Conservation (phyloP, 37 sponge, comb jelly and placozoan genomes). For the Spongia lamella region DNA sequence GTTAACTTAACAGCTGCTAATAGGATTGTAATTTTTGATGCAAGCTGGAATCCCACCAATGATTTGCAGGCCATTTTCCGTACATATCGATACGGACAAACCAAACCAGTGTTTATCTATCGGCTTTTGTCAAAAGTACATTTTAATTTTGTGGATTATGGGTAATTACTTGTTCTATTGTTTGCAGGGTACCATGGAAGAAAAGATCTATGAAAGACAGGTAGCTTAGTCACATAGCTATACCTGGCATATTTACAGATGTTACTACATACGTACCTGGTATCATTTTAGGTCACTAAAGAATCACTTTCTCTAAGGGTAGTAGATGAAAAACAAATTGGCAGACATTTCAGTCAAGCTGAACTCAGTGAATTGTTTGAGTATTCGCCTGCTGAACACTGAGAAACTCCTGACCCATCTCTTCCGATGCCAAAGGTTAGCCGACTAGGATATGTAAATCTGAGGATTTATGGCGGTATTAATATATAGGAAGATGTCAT, state of each 20-base stretch:
- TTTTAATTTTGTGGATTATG: background rate
- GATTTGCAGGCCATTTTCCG: conserved; percentile 97
- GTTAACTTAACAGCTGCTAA: conserved; percentile 96
- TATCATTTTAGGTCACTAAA: conserved; percentile 61
- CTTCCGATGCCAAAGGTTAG: conserved; percentile 1
- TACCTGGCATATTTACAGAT: no score
- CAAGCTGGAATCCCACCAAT: conserved; percentile 96
- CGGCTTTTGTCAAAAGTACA: conserved; percentile 89
- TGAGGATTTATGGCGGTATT: conserved; percentile 7
- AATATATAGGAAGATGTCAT: conserved; percentile 68
- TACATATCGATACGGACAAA: conserved; percentile 94
- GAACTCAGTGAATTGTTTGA: conserved; percentile 84
- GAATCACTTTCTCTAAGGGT: conserved; percentile 91
- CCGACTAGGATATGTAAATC: background rate
- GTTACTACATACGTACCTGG: no score
- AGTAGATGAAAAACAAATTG: conserved; percentile 96
- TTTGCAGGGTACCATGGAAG: conserved; percentile 96
- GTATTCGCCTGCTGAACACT: conserved; percentile 68
- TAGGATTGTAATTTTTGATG: conserved; percentile 95
- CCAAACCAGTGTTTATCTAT: conserved; percentile 95
- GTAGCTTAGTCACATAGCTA: no score
- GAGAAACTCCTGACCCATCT: conserved; percentile 43
- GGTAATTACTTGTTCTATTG: background rate
- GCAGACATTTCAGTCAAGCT: conserved; percentile 81
- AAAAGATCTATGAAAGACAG: conserved; percentile 98